These are phyloP conservation scores for Schrankia costaestrigalis DNA, from an alignment of 2,888 invertebrate genomes.

Conservation along the genomic window DNA sequence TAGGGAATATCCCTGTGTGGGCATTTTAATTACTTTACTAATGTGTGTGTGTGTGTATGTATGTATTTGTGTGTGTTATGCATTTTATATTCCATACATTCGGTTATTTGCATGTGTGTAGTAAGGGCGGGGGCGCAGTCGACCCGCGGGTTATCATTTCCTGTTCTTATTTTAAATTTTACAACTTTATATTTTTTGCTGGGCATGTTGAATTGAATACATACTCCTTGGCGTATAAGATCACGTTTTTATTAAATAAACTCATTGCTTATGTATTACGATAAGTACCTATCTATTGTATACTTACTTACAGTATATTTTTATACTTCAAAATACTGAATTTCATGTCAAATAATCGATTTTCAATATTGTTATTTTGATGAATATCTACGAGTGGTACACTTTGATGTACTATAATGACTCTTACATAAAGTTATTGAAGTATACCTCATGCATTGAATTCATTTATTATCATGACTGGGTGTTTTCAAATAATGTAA, in stretches of 20 bases:
- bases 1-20: slow-evolving; percentile 17
- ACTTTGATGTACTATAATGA: no score
- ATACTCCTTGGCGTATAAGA: no score
- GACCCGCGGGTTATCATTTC: slow-evolving; percentile 80
- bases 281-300: no score
- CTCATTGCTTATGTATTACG: no score
- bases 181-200: slow-evolving; percentile 71
- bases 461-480: no score
- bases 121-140: slow-evolving; percentile 52
- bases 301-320: no score
- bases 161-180: slow-evolving; percentile 78
- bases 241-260: no score
- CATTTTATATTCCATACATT: slow-evolving; percentile 28
- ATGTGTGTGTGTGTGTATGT: slow-evolving; percentile 37
- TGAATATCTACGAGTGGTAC: no score
- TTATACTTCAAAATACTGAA: no score
- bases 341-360: not conserved
- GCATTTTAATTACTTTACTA: slow-evolving; percentile 31
- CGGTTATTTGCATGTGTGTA: slow-evolving; percentile 42
- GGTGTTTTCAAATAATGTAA: no score
- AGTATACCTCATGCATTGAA: no score
- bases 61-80: slow-evolving; percentile 30
- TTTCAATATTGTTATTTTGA: not conserved
- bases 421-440: no score
- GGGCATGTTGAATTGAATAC: slow-evolving; percentile 53